A percentile compares a stretch with the other conserved stretches of the same genome.
Conservation (phyloP, 2,888 invertebrate species). For the Gymnosoma rotundatum region DNA sequence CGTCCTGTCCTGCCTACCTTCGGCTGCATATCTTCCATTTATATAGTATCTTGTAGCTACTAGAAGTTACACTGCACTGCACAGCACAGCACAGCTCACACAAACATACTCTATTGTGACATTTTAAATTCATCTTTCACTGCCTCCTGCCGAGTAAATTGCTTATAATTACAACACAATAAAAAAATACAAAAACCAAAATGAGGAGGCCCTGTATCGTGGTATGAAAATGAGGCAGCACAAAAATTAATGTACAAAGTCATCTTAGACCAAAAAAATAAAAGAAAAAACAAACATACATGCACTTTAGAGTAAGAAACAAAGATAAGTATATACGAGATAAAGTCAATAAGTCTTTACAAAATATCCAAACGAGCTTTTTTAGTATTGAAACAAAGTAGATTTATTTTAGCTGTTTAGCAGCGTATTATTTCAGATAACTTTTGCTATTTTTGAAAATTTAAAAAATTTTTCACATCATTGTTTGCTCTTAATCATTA, state of each 20-base stretch:
- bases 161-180: constrained; percentile 65
- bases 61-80: constrained; percentile 1
- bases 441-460: too few relatives aligned
- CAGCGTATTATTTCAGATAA: too few relatives aligned
- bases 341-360: too few relatives aligned
- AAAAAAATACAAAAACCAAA: constrained; percentile 32
- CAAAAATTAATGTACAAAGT: constrained; percentile 25
- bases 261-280: constrained; percentile 27
- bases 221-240: constrained; percentile 27
- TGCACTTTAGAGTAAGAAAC: neutral
- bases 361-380: too few relatives aligned
- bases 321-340: too few relatives aligned
- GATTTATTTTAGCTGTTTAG: too few relatives aligned
- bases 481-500: too few relatives aligned
- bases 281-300: neutral
- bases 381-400: too few relatives aligned
- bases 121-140: constrained; percentile 62
- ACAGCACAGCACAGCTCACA: neutral
- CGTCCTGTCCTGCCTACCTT: constrained; percentile 32
- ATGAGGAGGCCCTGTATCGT: constrained; percentile 48
- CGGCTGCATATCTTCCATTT: constrained; percentile 13
- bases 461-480: too few relatives aligned
- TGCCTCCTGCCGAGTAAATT: constrained; percentile 72
- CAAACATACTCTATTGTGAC: constrained; percentile 54
- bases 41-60: constrained; percentile 25